These are phyloP conservation scores for Lasioglossum villosulum DNA, from an alignment of 2,888 invertebrate species.

Conservation along the genomic window DNA sequence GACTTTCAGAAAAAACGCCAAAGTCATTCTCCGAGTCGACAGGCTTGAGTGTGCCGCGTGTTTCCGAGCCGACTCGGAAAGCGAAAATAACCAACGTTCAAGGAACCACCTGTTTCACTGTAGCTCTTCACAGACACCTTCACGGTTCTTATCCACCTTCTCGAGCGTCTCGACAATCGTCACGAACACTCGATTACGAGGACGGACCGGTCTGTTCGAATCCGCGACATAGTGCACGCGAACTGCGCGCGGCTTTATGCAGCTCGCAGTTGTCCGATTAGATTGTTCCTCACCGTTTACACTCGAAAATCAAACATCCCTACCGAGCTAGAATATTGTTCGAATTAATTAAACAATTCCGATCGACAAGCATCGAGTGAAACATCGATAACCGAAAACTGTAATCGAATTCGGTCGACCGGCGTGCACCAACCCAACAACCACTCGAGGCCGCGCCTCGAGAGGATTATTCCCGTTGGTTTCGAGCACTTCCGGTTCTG, in stretches of 20 bases:
- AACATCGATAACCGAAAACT: neutral
- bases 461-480: neutral
- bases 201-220: neutral
- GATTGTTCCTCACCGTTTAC: neutral
- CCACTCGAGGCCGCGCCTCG: neutral
- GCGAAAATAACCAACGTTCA: conserved; percentile 55
- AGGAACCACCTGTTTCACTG: conserved; percentile 69
- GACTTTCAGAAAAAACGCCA: conserved; percentile 76
- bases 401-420: neutral
- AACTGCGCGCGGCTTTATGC: neutral
- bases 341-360: neutral
- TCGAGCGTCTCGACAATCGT: neutral
- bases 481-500: conserved; percentile 41
- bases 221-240: neutral
- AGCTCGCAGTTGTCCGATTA: neutral
- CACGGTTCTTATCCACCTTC: neutral
- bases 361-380: neutral
- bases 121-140: conserved; percentile 21
- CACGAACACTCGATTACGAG: neutral
- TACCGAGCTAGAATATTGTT: neutral
- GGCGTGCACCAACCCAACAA: neutral
- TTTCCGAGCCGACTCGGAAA: conserved; percentile 47
- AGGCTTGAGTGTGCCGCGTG: conserved; percentile 33
- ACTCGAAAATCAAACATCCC: neutral
- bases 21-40: conserved; percentile 74